Conservation (phyloP, 2,888 invertebrate species). For the Ptychoptera contaminata region DNA sequence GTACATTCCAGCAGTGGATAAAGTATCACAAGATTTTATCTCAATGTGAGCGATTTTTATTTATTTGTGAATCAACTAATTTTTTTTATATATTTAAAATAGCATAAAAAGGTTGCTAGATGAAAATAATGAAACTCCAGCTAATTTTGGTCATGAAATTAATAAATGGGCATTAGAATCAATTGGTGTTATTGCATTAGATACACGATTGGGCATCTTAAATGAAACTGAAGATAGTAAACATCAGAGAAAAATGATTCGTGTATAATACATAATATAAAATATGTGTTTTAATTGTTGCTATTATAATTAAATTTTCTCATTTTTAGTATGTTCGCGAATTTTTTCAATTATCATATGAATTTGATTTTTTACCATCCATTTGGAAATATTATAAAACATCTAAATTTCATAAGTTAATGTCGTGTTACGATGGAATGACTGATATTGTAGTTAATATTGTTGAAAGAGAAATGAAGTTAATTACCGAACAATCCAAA, state of each 20-base stretch:
- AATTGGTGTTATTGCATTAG: conserved; percentile 20
- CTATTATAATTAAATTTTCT: not conserved
- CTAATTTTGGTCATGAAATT: conserved; percentile 30
- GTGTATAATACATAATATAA: conserved; percentile 12
- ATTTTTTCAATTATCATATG: conserved; percentile 18
- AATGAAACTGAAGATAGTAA: conserved; percentile 14
- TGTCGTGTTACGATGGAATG: conserved; percentile 19
- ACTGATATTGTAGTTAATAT: conserved; percentile 14
- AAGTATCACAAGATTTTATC: conserved; percentile 21
- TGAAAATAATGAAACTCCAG: conserved; percentile 13
- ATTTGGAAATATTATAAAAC: conserved; percentile 22
- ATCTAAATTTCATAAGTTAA: conserved; percentile 19
- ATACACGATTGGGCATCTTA: conserved; percentile 16
- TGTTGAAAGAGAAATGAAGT: conserved; percentile 22
- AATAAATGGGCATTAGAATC: conserved; percentile 39
- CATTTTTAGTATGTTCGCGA: not conserved
- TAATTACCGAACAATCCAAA: conserved; percentile 41
- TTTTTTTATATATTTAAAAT: not conserved
- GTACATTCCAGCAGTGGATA: conserved; percentile 18
- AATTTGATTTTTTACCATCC: conserved; percentile 23
- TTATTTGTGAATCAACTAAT: too few species aligned
- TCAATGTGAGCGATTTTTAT: conserved; percentile 13
- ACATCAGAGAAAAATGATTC: conserved; percentile 15
- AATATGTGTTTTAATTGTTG: not conserved
- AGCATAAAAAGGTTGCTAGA: conserved; percentile 17